These are phyloP conservation scores for Ophioderma brevispina DNA, from an alignment of 35 echinoderm and acorn worm genomes.

Conservation along the genomic window DNA sequence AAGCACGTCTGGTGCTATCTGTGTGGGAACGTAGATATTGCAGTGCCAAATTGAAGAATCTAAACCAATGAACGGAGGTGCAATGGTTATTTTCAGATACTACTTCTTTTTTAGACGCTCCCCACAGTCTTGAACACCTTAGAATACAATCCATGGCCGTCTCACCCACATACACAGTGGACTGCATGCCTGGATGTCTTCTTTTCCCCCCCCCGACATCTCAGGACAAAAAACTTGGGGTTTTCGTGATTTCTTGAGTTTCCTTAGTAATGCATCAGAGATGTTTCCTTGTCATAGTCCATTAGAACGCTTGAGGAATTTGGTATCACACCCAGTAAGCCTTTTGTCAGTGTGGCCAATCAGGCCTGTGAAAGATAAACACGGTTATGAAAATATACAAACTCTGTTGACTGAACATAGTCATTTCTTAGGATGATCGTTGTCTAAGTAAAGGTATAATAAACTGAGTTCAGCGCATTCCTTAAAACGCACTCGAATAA, in stretches of 20 bases:
- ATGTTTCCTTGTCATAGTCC: constrained; percentile 99
- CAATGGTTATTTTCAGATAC: no score
- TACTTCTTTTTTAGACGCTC: constrained; percentile 95
- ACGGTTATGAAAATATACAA: no score
- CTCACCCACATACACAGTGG: constrained; percentile 99
- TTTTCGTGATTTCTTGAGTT: constrained; percentile 99
- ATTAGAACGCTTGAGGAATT: constrained; percentile 84
- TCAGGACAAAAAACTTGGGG: constrained; percentile 89
- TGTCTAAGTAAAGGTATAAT: no score
- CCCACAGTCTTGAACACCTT: constrained; percentile 96
- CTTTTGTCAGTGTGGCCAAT: constrained; percentile 91
- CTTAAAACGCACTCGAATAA: no score
- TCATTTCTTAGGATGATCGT: no score
- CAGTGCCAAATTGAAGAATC: no score
- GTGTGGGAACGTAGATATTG: no score
- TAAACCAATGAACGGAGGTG: no score
- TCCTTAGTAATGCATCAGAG: constrained; percentile 75
- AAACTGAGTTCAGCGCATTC: no score
- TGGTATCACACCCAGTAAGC: constrained; percentile 66
- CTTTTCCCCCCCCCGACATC: constrained; percentile 65
- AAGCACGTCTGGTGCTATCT: no score
- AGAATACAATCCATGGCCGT: constrained; percentile 98
- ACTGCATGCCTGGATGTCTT: constrained; percentile 99
- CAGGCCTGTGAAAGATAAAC: constrained; percentile 61
- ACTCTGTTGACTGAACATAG: no score